These are phyloP conservation scores for Caradrina clavipalpis DNA, from an alignment of 2,888 invertebrate genomes.

Conservation along the genomic window DNA sequence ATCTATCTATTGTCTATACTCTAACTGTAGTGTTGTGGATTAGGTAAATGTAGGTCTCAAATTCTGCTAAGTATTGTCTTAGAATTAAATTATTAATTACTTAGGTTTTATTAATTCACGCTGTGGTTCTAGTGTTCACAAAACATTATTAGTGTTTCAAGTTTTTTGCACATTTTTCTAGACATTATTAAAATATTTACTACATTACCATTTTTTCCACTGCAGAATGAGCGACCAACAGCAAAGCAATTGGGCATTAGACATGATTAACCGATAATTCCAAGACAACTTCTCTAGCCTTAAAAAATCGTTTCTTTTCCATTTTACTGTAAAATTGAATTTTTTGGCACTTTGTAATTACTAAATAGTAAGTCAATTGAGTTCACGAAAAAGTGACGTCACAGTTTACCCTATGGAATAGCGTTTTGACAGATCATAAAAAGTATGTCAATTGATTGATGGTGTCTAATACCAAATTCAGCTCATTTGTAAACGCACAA, in stretches of 20 bases:
- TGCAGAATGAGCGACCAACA: background rate
- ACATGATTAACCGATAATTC: too few species aligned
- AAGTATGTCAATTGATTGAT: too few species aligned
- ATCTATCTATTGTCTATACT: slow-evolving; percentile 53
- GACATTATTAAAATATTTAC: background rate
- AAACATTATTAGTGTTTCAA: slow-evolving; percentile 8
- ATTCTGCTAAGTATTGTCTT: slow-evolving; percentile 61
- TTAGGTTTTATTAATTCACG: slow-evolving; percentile 11
- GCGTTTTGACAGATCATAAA: too few species aligned
- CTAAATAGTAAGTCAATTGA: too few species aligned
- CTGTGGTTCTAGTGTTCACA: slow-evolving; percentile 15
- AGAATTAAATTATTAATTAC: background rate
- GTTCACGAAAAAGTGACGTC: too few species aligned
- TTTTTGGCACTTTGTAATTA: too few species aligned
- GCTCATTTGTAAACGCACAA: slow-evolving; percentile 6
- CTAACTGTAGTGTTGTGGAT: slow-evolving; percentile 56
- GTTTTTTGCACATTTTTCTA: slow-evolving; percentile 14
- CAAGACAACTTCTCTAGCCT: too few species aligned
- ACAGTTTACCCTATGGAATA: too few species aligned
- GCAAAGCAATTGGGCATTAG: background rate
- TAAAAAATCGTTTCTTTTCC: too few species aligned
- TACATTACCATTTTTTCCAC: background rate
- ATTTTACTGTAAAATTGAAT: too few species aligned
- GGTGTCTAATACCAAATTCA: too few species aligned
- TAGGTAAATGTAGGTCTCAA: slow-evolving; percentile 56